Percentiles rank a stretch among this genome's conserved stretches.
phyloP scores from a whole-genome alignment of 2,797 vertebrate genomes.

The Sebastolobus altivelis region DNA sequence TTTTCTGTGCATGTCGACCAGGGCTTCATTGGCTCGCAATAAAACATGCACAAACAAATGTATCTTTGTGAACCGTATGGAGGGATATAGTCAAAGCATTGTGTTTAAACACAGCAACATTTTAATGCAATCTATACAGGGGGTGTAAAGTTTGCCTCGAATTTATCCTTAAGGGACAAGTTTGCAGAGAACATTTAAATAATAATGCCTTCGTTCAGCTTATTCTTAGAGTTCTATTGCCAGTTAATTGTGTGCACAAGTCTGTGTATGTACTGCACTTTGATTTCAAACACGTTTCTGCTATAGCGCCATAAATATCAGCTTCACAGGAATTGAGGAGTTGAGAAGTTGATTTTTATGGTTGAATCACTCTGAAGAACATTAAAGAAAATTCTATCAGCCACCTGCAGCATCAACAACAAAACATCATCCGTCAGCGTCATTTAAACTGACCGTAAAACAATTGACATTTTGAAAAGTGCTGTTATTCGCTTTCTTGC shows the following conservation, averaged over 20 bases:
- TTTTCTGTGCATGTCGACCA: constrained; percentile 18
- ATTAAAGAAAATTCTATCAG: too few species aligned
- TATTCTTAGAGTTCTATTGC: not conserved
- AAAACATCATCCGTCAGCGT: too few species aligned
- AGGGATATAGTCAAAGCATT: not conserved
- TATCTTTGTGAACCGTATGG: constrained; percentile 29
- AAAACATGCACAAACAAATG: constrained; percentile 34
- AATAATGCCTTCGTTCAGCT: not conserved
- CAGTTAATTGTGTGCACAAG: not conserved
- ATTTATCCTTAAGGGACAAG: not conserved
- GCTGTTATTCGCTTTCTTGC: too few species aligned
- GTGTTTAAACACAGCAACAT: constrained; percentile 3
- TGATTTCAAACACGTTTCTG: not conserved
- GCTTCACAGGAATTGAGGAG: not conserved
- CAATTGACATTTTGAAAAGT: too few species aligned
- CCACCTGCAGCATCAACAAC: too few species aligned
- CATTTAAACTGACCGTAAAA: too few species aligned
- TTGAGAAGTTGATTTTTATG: not conserved
- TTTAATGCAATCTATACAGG: not conserved
- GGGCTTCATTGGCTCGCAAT: constrained; percentile 15
- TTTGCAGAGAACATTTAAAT: not conserved
- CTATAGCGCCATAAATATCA: not conserved
- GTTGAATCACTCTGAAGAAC: not conserved
- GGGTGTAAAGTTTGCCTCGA: not conserved
- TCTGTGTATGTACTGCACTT: not conserved